Evolutionary conservation across 2,888 invertebrate species (phyloP).

Genomic region (Deladenus siricidicola): DNA sequence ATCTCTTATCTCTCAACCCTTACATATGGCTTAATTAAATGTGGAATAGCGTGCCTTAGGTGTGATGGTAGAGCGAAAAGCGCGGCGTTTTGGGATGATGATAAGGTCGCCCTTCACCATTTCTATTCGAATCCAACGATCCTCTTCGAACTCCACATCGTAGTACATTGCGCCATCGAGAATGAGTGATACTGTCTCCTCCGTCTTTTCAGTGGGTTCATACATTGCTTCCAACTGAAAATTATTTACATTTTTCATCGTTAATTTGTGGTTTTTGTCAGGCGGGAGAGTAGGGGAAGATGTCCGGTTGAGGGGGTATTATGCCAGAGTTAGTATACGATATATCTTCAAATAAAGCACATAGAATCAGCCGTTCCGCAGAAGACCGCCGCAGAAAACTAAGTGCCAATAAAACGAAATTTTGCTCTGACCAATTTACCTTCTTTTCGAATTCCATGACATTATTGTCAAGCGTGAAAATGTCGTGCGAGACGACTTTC

Average conservation of each 20-base stretch:
- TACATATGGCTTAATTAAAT: no score
- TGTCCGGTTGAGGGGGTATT: no score
- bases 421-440: constrained; percentile 20
- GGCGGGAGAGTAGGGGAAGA: no score
- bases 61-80: constrained; percentile 43
- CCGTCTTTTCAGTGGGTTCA: constrained; percentile 38
- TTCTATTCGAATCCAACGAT: constrained; percentile 44
- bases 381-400: no score
- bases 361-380: no score
- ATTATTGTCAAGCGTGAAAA: constrained; percentile 31
- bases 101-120: constrained; percentile 44
- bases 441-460: constrained; percentile 40
- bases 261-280: no score
- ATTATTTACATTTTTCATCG: no score
- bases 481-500: constrained; percentile 29
- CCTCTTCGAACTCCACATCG: constrained; percentile 44
- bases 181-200: constrained; percentile 39
- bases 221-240: constrained; percentile 40
- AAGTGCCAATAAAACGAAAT: no score
- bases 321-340: no score
- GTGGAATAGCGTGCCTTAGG: no score
- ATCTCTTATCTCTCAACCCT: no score
- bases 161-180: constrained; percentile 45
- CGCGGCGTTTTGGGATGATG: constrained; percentile 41
- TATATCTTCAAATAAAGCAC: no score